Evolutionary conservation across 2,797 vertebrate genomes (phyloP), one percentile per base, ranked within the genome.

Genomic region (Anabacerthia variegaticeps): DNA sequence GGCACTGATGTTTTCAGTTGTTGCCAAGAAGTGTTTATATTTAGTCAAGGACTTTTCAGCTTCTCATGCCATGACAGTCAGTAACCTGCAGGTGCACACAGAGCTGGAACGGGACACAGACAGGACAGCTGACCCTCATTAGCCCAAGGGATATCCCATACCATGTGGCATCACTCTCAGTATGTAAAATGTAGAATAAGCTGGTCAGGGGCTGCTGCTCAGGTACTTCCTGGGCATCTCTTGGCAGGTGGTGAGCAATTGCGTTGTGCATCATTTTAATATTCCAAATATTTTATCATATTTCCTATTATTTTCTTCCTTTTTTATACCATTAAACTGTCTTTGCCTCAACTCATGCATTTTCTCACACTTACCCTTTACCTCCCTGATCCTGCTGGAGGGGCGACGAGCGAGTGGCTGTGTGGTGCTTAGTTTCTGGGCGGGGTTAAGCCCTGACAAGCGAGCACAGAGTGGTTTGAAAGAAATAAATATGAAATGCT

Each of bases 21-120:
- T 12, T 68, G 24, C 19, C 24, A 58, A 56, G 17, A 7, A 26
- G 21, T 10, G 22, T 37, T 54, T 30, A 13, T 16, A 10, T n/a
- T 14, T n/a, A 77, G 34, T 12, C 32, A 54, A 59, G 27, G 17
- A 66, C 2, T 72, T 65, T 18, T 19, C 58, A 82, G 16, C 34
- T 6, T 59, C 16, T 59, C 19, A 5, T 28, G n/a, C 14, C 8
- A 23, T 59, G 32, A 8, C 46, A 66, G 2, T 0, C 2, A 58
- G 7, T 9, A 11, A 22, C 12, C 63, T 81, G 46, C 4, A 39
- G 30, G 2, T 46, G 58, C 14, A 22, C 34, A 43, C 10, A 34
- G 52, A 48, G 46, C 10, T 54, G 58, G 20, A 39, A 82, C 46
- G 9, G 58, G 58, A 24, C 30, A 58, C 13, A 6, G 11, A 20